Conservation (phyloP, 2,113 vertebrate genomes). For the Micromys minutus region DNA sequence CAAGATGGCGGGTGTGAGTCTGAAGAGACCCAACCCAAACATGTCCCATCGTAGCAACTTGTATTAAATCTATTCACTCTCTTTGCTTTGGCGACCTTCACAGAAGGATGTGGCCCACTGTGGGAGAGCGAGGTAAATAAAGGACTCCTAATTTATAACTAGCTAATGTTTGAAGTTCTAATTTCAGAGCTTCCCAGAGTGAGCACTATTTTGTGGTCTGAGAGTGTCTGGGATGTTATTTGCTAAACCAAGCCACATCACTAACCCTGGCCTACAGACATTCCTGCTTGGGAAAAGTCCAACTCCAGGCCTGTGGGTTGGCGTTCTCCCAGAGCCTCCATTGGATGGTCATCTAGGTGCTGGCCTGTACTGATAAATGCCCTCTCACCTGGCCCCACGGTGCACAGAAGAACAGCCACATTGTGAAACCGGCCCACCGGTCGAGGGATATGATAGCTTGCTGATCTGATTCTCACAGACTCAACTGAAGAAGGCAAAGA, state of each 20-base stretch:
- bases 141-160: constrained; percentile 69
- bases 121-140: constrained; percentile 64
- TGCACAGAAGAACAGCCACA: not conserved
- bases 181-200: constrained; percentile 68
- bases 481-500: not conserved
- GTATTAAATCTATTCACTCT: constrained; percentile 3
- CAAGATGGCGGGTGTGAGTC: constrained; percentile 43
- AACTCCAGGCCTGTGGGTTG: not conserved
- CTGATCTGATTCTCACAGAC: not conserved
- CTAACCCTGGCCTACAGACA: not conserved
- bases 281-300: not conserved
- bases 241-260: constrained; percentile 14
- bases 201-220: constrained; percentile 2
- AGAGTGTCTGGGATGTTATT: constrained; percentile 52
- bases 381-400: not conserved
- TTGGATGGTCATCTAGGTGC: not conserved
- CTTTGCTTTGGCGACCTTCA: not conserved
- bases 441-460: not conserved
- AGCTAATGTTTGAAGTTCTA: constrained; percentile 64
- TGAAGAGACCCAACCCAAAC: constrained; percentile 54
- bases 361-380: not conserved
- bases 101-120: constrained; percentile 22
- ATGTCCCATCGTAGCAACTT: not conserved
- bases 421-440: not conserved
- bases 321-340: not conserved